Percentiles rank a stretch among this genome's conserved stretches.
Conservation (phyloP, 2,113 vertebrate species). For the Donacobius atricapilla region DNA sequence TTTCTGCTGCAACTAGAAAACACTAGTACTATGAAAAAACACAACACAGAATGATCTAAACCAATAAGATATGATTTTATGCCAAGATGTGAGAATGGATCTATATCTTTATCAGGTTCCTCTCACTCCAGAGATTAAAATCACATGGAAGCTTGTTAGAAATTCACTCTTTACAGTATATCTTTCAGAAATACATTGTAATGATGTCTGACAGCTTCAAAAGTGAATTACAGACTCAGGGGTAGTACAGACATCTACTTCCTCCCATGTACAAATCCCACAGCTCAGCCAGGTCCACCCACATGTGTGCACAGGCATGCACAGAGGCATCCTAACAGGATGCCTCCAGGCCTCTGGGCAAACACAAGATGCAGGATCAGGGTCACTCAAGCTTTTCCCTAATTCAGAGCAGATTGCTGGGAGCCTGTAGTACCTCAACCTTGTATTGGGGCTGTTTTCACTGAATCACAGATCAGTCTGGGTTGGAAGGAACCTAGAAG, state of each 20-base stretch:
- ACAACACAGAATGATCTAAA: slow-evolving; percentile 60
- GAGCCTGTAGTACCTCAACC: background rate
- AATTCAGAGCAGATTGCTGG: background rate
- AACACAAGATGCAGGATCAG: background rate
- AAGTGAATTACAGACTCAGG: slow-evolving; percentile 48
- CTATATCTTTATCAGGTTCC: slow-evolving; percentile 72
- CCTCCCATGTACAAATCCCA: background rate
- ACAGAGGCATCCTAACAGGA: background rate
- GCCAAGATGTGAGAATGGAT: slow-evolving; percentile 64
- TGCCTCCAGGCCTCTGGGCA: background rate
- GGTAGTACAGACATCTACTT: background rate
- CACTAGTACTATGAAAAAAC: slow-evolving; percentile 50
- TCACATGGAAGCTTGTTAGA: slow-evolving; percentile 68
- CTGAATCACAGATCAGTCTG: background rate
- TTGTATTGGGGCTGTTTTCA: background rate
- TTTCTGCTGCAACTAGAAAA: slow-evolving; percentile 66
- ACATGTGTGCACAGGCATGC: fast-evolving
- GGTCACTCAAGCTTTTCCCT: background rate
- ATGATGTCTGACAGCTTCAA: slow-evolving; percentile 51
- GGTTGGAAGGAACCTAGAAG: background rate
- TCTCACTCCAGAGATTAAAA: slow-evolving; percentile 66
- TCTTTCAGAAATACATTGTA: slow-evolving; percentile 65
- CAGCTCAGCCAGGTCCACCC: background rate
- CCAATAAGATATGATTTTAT: slow-evolving; percentile 71
- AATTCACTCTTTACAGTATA: slow-evolving; percentile 33